These are phyloP conservation scores for Aix galericulata DNA, from an alignment of 2,113 vertebrate species.

Conservation along the genomic window DNA sequence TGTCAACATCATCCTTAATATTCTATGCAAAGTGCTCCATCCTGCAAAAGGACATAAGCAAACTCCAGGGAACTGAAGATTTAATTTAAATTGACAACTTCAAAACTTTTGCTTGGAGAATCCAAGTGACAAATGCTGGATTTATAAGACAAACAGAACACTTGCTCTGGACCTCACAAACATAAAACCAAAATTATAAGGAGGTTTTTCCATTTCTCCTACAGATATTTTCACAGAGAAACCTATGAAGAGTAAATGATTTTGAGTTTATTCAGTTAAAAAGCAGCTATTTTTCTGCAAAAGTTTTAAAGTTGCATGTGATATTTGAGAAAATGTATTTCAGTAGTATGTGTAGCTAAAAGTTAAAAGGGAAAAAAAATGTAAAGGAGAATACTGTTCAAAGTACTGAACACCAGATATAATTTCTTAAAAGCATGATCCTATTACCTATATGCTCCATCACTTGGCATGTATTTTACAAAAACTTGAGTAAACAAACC, in stretches of 20 bases:
- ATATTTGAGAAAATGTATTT: background rate
- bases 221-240: background rate
- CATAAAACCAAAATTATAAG: background rate
- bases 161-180: background rate
- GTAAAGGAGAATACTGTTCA: background rate
- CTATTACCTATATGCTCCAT: background rate
- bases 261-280: background rate
- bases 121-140: background rate
- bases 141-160: constrained; percentile 20
- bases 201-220: background rate
- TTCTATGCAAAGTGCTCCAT: background rate
- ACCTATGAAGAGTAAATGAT: background rate
- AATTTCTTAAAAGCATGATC: background rate
- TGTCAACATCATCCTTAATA: constrained; percentile 22
- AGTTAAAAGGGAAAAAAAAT: background rate
- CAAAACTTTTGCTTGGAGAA: constrained; percentile 35
- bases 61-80: background rate
- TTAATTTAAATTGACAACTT: constrained; percentile 45
- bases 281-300: background rate
- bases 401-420: background rate
- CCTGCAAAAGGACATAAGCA: background rate
- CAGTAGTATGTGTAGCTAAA: background rate
- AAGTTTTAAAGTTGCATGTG: background rate
- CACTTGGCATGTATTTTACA: background rate
- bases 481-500: background rate